phyloP scores from a whole-genome alignment of 92 coral and sea anemone genomes.

The Isaurus tuberculatus region DNA sequence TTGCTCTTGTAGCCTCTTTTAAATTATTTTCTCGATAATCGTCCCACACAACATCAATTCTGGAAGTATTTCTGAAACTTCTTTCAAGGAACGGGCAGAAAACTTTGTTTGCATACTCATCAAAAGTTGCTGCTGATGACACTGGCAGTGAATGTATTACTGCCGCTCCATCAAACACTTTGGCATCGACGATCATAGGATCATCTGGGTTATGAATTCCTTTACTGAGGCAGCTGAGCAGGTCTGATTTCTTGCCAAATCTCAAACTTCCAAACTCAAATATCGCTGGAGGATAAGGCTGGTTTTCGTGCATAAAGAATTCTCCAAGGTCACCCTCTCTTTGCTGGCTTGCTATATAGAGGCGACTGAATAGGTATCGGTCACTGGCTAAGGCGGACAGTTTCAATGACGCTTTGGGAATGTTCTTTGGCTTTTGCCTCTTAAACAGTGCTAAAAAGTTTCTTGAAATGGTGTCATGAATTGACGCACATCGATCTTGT shows the following conservation, averaged over 20 bases:
- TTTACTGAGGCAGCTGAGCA: not conserved
- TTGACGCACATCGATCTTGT: slow-evolving; percentile 35
- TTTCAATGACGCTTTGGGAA: slow-evolving; percentile 35
- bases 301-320: not conserved
- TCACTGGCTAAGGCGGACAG: slow-evolving; percentile 48
- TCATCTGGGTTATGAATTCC: not conserved
- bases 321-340: not conserved
- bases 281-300: not conserved
- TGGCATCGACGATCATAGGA: not conserved
- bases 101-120: not conserved
- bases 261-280: not conserved
- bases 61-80: not conserved
- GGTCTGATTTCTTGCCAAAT: not conserved
- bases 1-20: slow-evolving; percentile 58
- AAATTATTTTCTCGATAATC: slow-evolving; percentile 44
- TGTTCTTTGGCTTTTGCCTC: slow-evolving; percentile 38
- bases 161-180: not conserved
- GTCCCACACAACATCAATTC: slow-evolving; percentile 63
- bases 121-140: not conserved
- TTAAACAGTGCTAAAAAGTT: slow-evolving; percentile 55
- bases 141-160: not conserved
- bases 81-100: not conserved
- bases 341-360: not conserved
- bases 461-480: slow-evolving; percentile 56
- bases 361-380: slow-evolving; percentile 43